Evolutionary conservation across 2,888 invertebrate genomes (phyloP), one percentile per base, ranked within the genome.

Genomic region (Ethmia dodecea): DNA sequence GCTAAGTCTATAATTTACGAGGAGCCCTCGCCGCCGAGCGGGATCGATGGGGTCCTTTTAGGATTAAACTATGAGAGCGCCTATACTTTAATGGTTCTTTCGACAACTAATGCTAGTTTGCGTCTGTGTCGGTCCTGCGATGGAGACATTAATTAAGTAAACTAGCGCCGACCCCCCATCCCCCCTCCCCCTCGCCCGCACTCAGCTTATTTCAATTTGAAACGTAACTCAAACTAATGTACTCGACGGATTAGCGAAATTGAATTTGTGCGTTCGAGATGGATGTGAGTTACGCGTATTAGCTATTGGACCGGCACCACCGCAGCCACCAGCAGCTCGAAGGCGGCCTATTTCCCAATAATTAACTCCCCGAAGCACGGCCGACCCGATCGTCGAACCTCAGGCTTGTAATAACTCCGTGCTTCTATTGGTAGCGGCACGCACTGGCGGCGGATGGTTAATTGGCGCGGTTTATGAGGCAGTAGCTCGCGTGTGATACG

Each of bases 251-350:
- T 37, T 37, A 31, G 31, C 11, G 31, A 24, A 26, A 38, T 38
- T 33, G 33, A 38, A 30, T 38, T 30, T 31, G 33, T 22, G 14
- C 15, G 32, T 24, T 15, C 10, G 26, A 38, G 38, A 38, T 34
- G 34, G 31, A 38, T 38, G 31, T 25, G 30, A 12, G 38, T 38
- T 38, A n/a, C n/a, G n/a, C n/a, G n/a, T n/a, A 38, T 38, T 38
- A 38, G 30, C 29, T 11, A 33, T 33, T 31, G 31, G 29, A 2
- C 13, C 12, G 12, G 13, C 3, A n/a, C 6, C 3, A 10, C n/a
- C n/a, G 5, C 8, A n/a, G n/a, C n/a, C n/a, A n/a, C n/a, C n/a
- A n/a, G n/a, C n/a, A n/a, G n/a, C n/a, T n/a, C n/a, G n/a, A n/a
- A n/a, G n/a, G n/a, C 18, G 8, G 8, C 18, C 5, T 18, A 8